These are phyloP conservation scores for Euphydryas editha DNA, from an alignment of 2,888 invertebrate genomes.

Conservation along the genomic window DNA sequence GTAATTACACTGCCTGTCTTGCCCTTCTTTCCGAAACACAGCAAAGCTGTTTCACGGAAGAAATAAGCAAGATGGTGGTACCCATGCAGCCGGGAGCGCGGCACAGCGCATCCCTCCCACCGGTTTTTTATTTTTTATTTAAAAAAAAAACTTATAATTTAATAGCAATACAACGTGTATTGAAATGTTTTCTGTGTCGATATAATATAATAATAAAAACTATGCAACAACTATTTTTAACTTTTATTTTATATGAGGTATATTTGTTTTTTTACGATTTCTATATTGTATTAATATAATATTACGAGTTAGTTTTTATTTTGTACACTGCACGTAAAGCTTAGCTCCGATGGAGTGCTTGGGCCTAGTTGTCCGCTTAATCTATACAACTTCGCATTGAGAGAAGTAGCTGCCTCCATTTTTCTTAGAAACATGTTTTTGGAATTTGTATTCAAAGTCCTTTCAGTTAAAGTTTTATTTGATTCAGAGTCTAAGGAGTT, in stretches of 20 bases:
- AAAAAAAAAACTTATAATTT: too few relatives aligned
- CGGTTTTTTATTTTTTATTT: too few relatives aligned
- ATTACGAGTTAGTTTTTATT: slow-evolving; percentile 1
- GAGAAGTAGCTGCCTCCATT: slow-evolving; percentile 74
- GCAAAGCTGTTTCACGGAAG: too few relatives aligned
- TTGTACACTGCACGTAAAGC: slow-evolving; percentile 51
- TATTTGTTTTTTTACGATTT: neutral
- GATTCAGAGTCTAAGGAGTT: slow-evolving; percentile 70
- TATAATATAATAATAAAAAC: too few relatives aligned
- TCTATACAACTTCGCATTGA: slow-evolving; percentile 69
- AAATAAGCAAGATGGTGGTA: too few relatives aligned
- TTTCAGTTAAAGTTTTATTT: slow-evolving; percentile 72
- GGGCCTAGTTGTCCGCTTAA: slow-evolving; percentile 66
- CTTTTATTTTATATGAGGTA: neutral
- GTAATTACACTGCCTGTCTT: too few relatives aligned
- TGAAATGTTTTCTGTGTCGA: too few relatives aligned
- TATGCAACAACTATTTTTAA: too few relatives aligned
- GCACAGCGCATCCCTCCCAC: too few relatives aligned
- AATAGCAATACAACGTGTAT: too few relatives aligned
- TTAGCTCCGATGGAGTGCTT: slow-evolving; percentile 63
- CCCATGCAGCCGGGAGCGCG: too few relatives aligned
- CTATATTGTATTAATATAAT: neutral
- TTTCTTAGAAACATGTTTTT: slow-evolving; percentile 73
- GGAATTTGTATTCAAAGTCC: slow-evolving; percentile 64
- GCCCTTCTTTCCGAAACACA: too few relatives aligned